These are phyloP conservation scores for Papilio polyxenes DNA, from an alignment of 1,140 invertebrate species.

Conservation along the genomic window DNA sequence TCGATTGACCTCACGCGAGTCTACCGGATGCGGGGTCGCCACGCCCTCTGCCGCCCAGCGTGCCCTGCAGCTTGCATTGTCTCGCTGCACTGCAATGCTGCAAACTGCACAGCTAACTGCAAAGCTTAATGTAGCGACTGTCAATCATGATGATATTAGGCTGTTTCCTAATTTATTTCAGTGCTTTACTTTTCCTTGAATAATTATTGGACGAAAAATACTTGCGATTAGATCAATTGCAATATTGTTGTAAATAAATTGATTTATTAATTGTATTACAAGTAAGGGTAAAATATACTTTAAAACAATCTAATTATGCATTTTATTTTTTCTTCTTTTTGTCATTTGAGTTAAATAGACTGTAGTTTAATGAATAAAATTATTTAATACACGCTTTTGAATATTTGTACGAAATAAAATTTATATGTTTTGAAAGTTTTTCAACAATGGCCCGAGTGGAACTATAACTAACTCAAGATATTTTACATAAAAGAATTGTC, in stretches of 20 bases:
- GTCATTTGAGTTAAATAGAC: not conserved
- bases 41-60: conserved; percentile 55
- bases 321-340: not conserved
- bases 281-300: not conserved
- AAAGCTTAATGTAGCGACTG: not conserved
- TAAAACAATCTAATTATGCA: not conserved
- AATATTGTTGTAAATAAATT: too few relatives aligned
- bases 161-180: not conserved
- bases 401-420: not conserved
- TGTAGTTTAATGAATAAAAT: not conserved
- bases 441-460: not conserved
- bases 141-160: not conserved
- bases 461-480: not conserved
- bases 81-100: conserved; percentile 24
- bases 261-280: not conserved
- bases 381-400: not conserved
- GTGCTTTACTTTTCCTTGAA: too few relatives aligned
- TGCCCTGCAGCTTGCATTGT: conserved; percentile 21
- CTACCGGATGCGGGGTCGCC: conserved; percentile 68
- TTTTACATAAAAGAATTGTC: not conserved
- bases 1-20: conserved; percentile 42
- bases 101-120: not conserved
- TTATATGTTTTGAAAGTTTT: not conserved
- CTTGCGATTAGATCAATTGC: too few relatives aligned
- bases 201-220: too few relatives aligned